phyloP scores from a whole-genome alignment of 2,888 invertebrate genomes.

The Neocrepidodera transversa region DNA sequence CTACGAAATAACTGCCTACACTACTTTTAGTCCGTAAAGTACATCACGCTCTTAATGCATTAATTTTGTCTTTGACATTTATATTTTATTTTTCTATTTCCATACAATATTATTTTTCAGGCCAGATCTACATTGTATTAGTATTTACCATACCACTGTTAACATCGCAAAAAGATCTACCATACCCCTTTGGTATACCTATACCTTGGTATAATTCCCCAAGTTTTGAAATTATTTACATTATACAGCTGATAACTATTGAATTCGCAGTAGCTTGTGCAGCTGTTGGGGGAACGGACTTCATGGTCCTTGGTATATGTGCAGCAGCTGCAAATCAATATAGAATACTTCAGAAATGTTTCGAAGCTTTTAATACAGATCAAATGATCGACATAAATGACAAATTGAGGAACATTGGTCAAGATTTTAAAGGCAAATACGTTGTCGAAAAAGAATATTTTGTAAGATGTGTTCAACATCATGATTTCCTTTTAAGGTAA shows the following conservation, averaged over 20 bases:
- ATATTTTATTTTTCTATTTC: no score
- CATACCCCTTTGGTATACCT: constrained; percentile 1
- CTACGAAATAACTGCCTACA: no score
- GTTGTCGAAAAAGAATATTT: constrained; percentile 5
- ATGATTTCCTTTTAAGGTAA: constrained; percentile 6
- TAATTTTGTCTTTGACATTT: no score
- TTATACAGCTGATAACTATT: neutral
- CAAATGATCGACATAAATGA: constrained; percentile 7
- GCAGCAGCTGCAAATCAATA: neutral
- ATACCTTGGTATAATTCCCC: neutral
- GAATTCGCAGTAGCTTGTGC: neutral
- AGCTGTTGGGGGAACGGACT: neutral
- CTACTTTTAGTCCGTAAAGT: no score
- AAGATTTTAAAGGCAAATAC: neutral
- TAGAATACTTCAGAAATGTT: constrained; percentile 11
- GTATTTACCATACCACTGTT: neutral
- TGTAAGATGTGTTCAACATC: constrained; percentile 8
- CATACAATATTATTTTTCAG: no score
- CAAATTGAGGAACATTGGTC: neutral
- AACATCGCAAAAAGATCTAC: neutral
- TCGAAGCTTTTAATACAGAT: neutral
- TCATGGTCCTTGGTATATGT: neutral
- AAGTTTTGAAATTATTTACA: neutral
- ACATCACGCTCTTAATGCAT: no score
- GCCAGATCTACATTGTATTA: neutral